Percentiles rank a stretch among this genome's conserved stretches.
phyloP scores from a whole-genome alignment of 2,797 vertebrate species.

The Gymnoscopelus braueri region DNA sequence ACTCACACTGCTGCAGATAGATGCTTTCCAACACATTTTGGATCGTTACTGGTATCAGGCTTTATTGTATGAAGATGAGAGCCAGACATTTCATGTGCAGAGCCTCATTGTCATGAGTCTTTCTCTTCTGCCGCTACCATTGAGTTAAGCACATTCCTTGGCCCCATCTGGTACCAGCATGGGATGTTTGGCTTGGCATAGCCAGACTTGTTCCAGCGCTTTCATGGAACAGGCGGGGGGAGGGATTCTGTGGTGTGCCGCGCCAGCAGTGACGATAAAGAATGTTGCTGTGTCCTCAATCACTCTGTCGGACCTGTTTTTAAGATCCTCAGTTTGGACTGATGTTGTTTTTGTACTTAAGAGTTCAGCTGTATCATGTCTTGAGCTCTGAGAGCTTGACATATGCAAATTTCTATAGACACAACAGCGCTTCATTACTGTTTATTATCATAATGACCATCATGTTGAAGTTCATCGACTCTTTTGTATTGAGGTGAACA shows the following conservation, averaged over 20 bases:
- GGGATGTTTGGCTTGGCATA: slow-evolving; percentile 81
- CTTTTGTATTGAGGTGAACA: slow-evolving; percentile 8
- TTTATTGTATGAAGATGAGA: slow-evolving; percentile 1
- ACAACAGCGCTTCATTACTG: not conserved
- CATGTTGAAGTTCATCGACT: not conserved
- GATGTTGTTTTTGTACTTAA: slow-evolving; percentile 17
- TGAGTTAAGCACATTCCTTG: slow-evolving; percentile 78
- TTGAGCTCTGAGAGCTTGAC: not conserved
- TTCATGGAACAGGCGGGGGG: slow-evolving; percentile 72
- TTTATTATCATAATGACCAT: not conserved
- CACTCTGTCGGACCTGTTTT: slow-evolving; percentile 40
- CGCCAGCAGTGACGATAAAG: slow-evolving; percentile 62
- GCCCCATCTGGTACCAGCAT: slow-evolving; percentile 82
- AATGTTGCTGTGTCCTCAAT: slow-evolving; percentile 60
- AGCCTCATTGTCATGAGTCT: slow-evolving; percentile 34
- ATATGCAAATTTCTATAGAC: not conserved
- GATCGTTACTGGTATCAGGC: not conserved
- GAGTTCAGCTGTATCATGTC: slow-evolving; percentile 1
- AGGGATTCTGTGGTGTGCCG: slow-evolving; percentile 67
- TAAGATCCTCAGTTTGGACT: slow-evolving; percentile 33
- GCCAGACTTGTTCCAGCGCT: slow-evolving; percentile 75
- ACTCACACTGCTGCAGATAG: slow-evolving; percentile 8
- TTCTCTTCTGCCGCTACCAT: slow-evolving; percentile 65
- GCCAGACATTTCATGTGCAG: slow-evolving; percentile 28
- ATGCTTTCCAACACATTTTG: slow-evolving; percentile 8